A percentile compares a stretch with the other conserved stretches of the same genome.
phyloP scores from a whole-genome alignment of 2,888 invertebrate species.

The Altica lythri region DNA sequence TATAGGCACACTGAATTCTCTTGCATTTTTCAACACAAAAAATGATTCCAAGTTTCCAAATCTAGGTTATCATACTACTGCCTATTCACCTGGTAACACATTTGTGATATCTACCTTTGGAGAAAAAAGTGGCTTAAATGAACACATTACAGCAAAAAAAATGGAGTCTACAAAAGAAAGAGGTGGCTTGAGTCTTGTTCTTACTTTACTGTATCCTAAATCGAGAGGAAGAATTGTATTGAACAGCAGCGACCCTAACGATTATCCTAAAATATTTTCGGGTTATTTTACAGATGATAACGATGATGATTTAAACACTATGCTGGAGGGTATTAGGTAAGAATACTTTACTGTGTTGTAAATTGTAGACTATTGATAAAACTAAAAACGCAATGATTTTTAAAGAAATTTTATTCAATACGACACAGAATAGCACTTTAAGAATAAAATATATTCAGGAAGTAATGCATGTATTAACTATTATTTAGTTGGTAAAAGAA shows the following conservation, averaged over 20 bases:
- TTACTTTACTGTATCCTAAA: constrained; percentile 58
- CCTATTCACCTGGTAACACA: constrained; percentile 47
- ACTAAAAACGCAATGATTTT: too few species aligned
- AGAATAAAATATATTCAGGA: too few species aligned
- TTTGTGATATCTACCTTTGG: constrained; percentile 29
- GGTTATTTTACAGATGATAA: constrained; percentile 63
- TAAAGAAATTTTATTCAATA: too few species aligned
- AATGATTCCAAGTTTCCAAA: constrained; percentile 58
- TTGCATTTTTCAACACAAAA: too few species aligned
- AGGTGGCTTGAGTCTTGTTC: constrained; percentile 9
- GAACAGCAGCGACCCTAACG: constrained; percentile 69
- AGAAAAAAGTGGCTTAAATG: neutral
- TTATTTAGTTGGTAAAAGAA: too few species aligned
- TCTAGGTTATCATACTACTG: constrained; percentile 52
- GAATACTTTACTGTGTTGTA: too few species aligned
- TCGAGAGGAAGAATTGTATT: constrained; percentile 73
- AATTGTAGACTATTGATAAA: too few species aligned
- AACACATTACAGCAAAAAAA: neutral
- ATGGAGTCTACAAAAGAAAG: neutral
- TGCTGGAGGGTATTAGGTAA: too few species aligned
- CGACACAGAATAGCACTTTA: too few species aligned
- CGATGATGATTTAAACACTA: too few species aligned
- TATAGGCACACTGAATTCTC: too few species aligned
- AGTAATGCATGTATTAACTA: too few species aligned
- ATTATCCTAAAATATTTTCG: constrained; percentile 70